These are phyloP conservation scores for Zosterops japonicus DNA, from an alignment of 2,113 vertebrate species.

Conservation along the genomic window DNA sequence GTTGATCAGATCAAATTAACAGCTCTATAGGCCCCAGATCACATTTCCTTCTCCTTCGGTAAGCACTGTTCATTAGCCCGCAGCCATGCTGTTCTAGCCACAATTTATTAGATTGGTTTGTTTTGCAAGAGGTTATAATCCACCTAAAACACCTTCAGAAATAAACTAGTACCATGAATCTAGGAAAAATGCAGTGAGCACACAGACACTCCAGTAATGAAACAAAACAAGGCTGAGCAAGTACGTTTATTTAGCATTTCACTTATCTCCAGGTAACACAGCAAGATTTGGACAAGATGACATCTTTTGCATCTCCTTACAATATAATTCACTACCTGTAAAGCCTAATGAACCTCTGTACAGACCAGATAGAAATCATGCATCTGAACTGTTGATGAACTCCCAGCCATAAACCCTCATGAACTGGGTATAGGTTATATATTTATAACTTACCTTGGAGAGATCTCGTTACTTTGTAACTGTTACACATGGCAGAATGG, in stretches of 20 bases:
- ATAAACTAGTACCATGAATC: background rate
- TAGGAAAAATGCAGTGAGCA: background rate
- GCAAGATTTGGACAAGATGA: background rate
- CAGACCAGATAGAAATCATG: background rate
- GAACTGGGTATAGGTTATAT: background rate
- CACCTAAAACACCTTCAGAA: background rate
- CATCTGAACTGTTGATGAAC: background rate
- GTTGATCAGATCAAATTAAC: constrained; percentile 40
- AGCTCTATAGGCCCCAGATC: constrained; percentile 1
- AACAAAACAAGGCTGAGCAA: background rate
- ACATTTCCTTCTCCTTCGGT: constrained; percentile 1
- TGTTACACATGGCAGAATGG: background rate
- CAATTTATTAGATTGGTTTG: background rate
- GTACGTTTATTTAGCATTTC: background rate
- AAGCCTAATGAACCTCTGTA: background rate
- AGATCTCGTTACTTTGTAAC: background rate
- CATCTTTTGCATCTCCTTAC: background rate
- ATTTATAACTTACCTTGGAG: background rate
- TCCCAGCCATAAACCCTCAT: background rate
- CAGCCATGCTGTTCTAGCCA: background rate
- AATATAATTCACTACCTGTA: background rate
- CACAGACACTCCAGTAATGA: background rate
- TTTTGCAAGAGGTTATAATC: background rate
- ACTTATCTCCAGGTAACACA: background rate
- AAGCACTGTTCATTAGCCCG: constrained; percentile 21